Base-by-base conservation (phyloP, 2,797 vertebrate species). In the Cynodonichthys magdalenae region DNA sequence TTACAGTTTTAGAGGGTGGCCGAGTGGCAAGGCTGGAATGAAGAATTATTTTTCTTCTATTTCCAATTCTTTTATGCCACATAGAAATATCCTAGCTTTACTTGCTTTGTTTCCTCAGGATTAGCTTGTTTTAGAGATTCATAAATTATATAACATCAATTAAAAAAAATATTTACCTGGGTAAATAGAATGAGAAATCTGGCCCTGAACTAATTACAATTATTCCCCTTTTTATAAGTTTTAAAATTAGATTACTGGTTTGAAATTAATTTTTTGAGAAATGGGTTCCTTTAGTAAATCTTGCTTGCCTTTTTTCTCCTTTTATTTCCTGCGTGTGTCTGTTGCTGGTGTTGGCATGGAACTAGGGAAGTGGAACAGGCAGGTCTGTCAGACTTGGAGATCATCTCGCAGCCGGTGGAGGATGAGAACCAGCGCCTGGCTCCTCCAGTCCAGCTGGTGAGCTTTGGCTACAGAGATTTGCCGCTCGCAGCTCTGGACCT, bases 321-420 rank as follows among this genome's bases (percentile, higher is more conserved):
- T 63, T 36, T 74, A 19, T 73, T 36, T 77, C 54, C 36, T 51
- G 39, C 53, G 15, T 59, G 39, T 59, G 47, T 74, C 29, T 77
- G 66, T 18, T 59, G 47, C 49, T 63, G 68, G 42, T 74, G 70
- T 54, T 76, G 75, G 77, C 68, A 29, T 73, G 58, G 20, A 54
- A 69, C 66, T 62, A 91, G 89, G 69, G 85, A 82, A 58, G 70
- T 74, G 81, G 82, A 87, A 75, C 93, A 92, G 91, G 87, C 91
- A 0, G 83, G 93, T 74, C 81, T 95, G 87, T 94, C 95, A 0
- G 95, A 97, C 90, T 92, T 97, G 79, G 96, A 97, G 90, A 94
- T 95, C 75, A 96, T 97, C 92, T 97, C 96, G 5, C 95, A 96
- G 18, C 95, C 95, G 74, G 92, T 95, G 49, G 95, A 97, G 50